Base-by-base conservation (phyloP, 1,140 invertebrate genomes). In the Pseudomyrmex cubaensis region DNA sequence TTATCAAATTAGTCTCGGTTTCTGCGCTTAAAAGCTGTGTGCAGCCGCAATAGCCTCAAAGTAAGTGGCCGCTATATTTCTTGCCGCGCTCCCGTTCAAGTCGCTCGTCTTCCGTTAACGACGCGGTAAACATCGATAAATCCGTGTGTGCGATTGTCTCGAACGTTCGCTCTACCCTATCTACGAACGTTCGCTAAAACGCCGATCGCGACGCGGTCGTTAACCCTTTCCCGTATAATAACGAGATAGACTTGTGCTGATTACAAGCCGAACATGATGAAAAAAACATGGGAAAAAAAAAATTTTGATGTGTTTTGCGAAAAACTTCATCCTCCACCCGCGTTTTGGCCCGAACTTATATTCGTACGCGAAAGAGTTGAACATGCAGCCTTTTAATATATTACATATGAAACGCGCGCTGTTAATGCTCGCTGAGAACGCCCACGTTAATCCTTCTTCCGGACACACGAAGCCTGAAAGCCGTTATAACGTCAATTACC, bases 111-210 rank as follows among this genome's bases (percentile, higher is more conserved):
- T 72, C 46, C 76, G 66, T 72, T 80, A 80, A 80, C 54, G 54
- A 80, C 44, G 76, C 44, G 48, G 54, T 80, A 72, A 72, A 80
- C 66, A 61, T 70, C 54, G 54, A 70, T 72, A 78, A 54, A 70
- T 78, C 64, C 70, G 66, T n/a, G 66, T 80, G 76, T 80, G 76
- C 59, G 72, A 80, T 80, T 61, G 76, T 80, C 76, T 35, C 20
- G n/a, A 59, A 59, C 2, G 20, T 78, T 35, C 20, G 48, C 62
- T 1, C 35, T 52, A 1, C 35, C 5, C 35, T 35, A 25, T 2
- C 22, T 25, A 5, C 35, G 35, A 35, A 35, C 35, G 35, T 35
- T 35, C 35, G 35, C 35, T 35, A 35, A 20, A 69, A 44, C 57
- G 57, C 17, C 1, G 17, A 48, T 66, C 25, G 46, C 48, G 48